Percentiles rank a stretch among this genome's conserved stretches.
Evolutionary conservation across 1,140 invertebrate species (phyloP).

Genomic region (Orussus abietinus): DNA sequence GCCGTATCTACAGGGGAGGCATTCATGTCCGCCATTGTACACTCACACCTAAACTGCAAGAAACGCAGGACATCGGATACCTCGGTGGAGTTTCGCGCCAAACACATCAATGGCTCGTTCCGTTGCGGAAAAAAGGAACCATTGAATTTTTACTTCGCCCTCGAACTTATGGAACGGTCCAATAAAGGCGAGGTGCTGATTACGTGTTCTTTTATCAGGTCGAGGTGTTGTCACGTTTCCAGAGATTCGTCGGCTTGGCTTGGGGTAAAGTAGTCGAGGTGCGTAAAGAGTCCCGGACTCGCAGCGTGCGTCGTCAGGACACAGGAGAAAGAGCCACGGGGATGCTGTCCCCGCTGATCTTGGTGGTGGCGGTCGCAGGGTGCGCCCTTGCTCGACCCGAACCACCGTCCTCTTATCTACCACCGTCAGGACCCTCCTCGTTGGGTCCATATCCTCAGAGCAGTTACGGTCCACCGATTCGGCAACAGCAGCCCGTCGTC

Average conservation of each 20-base stretch:
- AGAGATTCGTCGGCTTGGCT: slow-evolving; percentile 9
- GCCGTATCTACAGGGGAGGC: no score
- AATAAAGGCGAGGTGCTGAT: no score
- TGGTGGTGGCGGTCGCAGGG: slow-evolving; percentile 23
- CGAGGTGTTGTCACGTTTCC: no score
- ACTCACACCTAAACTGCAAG: no score
- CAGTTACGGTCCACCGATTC: slow-evolving; percentile 58
- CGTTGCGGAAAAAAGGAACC: no score
- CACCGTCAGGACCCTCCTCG: slow-evolving; percentile 29
- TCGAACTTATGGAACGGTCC: no score
- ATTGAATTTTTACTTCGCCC: no score
- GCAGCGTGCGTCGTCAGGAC: background rate
- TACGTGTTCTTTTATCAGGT: no score
- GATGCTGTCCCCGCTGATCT: slow-evolving; percentile 17
- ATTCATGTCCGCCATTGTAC: no score
- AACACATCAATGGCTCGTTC: no score
- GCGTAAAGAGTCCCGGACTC: slow-evolving; percentile 11
- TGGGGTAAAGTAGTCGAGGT: slow-evolving; percentile 1
- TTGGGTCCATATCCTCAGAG: slow-evolving; percentile 21
- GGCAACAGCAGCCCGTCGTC: slow-evolving; percentile 68
- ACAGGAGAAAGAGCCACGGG: slow-evolving; percentile 13
- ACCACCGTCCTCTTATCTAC: slow-evolving; percentile 36
- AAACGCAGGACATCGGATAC: no score
- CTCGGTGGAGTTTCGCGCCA: no score
- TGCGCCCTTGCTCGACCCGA: slow-evolving; percentile 31